Evolutionary conservation across 2,797 vertebrate genomes (phyloP), one percentile per base, ranked within the genome.

Genomic region (Coendou prehensilis): DNA sequence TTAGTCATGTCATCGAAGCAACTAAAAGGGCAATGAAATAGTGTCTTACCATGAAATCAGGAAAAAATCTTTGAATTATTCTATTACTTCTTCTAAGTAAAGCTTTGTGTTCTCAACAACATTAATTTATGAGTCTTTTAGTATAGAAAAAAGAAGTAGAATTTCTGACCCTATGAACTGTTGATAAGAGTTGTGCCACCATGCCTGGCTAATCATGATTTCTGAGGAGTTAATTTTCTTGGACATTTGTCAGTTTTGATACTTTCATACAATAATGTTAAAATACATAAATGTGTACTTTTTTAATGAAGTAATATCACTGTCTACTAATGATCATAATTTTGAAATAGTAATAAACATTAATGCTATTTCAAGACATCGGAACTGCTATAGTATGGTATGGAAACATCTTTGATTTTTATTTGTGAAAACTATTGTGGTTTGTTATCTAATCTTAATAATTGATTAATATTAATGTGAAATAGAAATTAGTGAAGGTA

Each of bases 1-100:
- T 85, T 93, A 88, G n/a, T 93, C 47, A 52, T 69, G 71, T 92
- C 52, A 88, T 75, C 59, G 64, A 82, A 85, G 17, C 47, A 92
- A 63, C 80, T 91, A 78, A 85, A 95, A 81, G 33, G 41, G 10
- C 59, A 78, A 18, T 86, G 45, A 89, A 89, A 81, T 57, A 64
- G 47, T 69, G 15, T 45, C 22, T 47, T 76, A 76, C 63, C 30
- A 61, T 41, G 6, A 79, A 91, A 92, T 90, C 45, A 92, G 56
- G 84, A 89, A 91, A 91, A 85, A 50, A 67, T 45, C 1, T 26
- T 54, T 78, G 45, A 92, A 69, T 76, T 88, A 81, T 79, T 87
- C 67, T 90, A 0, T 75, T 67, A 18, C 28, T 88, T 91, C 71
- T 80, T 87, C 59, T 69, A 75, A 87, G 80, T 59, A 91, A 13